Base-by-base conservation (phyloP, 1,140 invertebrate species). In the Calliopsis andreniformis region DNA sequence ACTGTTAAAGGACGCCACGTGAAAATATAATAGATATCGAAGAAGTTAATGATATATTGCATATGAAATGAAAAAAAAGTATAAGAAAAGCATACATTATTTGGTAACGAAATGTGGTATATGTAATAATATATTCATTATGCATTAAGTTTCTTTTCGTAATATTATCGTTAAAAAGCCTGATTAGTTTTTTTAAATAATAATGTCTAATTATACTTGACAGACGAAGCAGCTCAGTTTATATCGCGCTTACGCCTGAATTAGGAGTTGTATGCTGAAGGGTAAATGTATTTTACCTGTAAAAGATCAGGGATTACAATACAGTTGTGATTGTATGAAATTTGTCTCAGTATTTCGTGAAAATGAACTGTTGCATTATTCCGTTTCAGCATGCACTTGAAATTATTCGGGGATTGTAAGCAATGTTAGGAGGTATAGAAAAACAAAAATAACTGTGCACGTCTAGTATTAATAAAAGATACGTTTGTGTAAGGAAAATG, bases 111-210 rank as follows among this genome's bases (percentile, higher is more conserved):
- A 66, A 80, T 73, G 71, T 63, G 39, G 43, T 77, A 77, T 51
- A 62, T 70, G 61, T 77, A 80, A 81, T 59, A 83, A 76, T 82
- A 68, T 87, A 87, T 88, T 82, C 85, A 76, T 80, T 84, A 83
- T 82, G 84, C 62, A 72, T 66, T 85, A 83, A 83, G 76, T 88
- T 79, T 81, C 43, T 72, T 78, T 80, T 67, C 43, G 47, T 83
- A 80, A 84, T 76, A 80, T 56, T 84, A 66, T 87, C 62, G 76
- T 85, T 80, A 69, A 76, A 81, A 82, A 89, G 87, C 86, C 86
- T 87, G 88, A 87, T 89, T 88, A 88, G 80, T 89, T 87, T 87
- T 87, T 86, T 89, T 86, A 87, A 64, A 81, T 76, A 66, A 83
- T 77, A 82, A 85, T 79, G 76, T 88, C 45, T 80, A 78, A 84